Conservation (phyloP, 2,113 vertebrate species). For the Archilochus colubris region DNA sequence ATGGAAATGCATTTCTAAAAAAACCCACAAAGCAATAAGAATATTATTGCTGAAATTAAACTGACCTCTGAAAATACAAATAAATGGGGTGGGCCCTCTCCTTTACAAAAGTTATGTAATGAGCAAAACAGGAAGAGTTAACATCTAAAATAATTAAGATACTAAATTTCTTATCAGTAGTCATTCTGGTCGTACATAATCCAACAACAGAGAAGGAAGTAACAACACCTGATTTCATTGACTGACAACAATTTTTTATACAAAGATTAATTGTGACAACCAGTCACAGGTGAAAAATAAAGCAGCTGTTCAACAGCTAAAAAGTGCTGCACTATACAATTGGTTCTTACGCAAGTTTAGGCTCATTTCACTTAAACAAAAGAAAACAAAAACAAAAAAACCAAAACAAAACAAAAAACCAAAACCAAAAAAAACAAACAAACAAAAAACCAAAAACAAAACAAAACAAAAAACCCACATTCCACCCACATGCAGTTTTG, state of each 20-base stretch:
- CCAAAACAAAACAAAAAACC: no score
- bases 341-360: neutral
- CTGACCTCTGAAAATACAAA: neutral
- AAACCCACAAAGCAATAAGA: rapidly evolving
- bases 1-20: neutral
- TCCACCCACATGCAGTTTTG: neutral
- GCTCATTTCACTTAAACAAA: neutral
- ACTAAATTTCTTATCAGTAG: neutral
- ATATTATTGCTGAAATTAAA: neutral
- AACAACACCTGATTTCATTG: neutral
- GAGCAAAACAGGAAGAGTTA: neutral
- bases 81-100: neutral
- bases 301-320: neutral
- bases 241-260: neutral
- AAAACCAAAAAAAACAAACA: no score
- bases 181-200: neutral
- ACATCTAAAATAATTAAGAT: neutral
- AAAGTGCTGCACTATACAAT: neutral
- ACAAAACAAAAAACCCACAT: no score
- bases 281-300: neutral
- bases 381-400: no score
- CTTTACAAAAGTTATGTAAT: neutral
- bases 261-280: neutral
- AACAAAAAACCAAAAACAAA: no score
- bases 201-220: neutral